These are phyloP conservation scores for Toxostoma redivivum DNA, from an alignment of 2,113 vertebrate species.

Conservation along the genomic window DNA sequence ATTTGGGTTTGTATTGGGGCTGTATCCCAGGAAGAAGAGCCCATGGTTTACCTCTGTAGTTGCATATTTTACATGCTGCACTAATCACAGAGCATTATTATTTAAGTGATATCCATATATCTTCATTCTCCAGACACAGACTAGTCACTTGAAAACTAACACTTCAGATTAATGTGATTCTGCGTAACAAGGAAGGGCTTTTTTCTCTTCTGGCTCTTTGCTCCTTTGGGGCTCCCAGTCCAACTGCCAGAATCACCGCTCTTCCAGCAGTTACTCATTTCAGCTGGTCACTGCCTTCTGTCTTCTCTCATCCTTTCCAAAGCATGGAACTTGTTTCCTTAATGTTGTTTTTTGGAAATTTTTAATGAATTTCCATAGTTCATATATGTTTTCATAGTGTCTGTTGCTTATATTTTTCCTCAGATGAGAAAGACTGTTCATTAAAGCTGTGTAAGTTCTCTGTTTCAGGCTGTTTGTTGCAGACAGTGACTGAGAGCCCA, in stretches of 20 bases:
- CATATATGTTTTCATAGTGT: fast-evolving
- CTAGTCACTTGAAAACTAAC: neutral
- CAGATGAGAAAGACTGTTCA: neutral
- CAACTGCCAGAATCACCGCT: neutral
- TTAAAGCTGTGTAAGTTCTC: neutral
- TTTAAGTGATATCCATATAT: neutral
- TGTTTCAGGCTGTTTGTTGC: neutral
- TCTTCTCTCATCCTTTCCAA: neutral
- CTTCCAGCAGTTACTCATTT: neutral
- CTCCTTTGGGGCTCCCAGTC: fast-evolving
- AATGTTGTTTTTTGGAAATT: neutral
- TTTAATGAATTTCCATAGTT: neutral
- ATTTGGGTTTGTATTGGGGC: neutral
- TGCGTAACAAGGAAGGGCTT: neutral
- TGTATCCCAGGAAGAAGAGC: neutral
- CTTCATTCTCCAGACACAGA: neutral
- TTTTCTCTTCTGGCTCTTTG: neutral
- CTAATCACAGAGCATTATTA: neutral
- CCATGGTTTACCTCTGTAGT: neutral
- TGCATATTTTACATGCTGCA: neutral
- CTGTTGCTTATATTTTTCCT: neutral
- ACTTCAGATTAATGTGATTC: neutral
- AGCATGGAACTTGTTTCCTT: neutral
- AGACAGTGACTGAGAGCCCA: neutral
- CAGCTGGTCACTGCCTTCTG: neutral